Evolutionary conservation across 2,888 invertebrate species (phyloP).

Genomic region (Pheosia gnoma): DNA sequence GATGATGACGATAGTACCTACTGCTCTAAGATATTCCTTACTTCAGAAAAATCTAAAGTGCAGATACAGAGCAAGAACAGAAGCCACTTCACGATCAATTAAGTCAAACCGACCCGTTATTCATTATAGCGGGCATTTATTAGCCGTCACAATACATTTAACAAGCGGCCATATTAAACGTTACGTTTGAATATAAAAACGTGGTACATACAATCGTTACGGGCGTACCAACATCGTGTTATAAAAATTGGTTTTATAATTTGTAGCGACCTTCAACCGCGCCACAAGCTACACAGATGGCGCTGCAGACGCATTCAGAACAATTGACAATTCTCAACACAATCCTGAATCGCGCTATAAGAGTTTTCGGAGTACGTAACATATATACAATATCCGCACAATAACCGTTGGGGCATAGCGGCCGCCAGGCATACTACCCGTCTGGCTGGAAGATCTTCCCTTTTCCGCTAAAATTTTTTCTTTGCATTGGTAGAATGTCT

Average conservation of each 20-base stretch:
- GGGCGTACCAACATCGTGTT: slow-evolving; percentile 6
- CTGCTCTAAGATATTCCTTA: slow-evolving; percentile 17
- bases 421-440: too few relatives aligned
- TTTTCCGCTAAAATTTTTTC: too few relatives aligned
- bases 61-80: slow-evolving; percentile 34
- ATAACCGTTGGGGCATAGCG: too few relatives aligned
- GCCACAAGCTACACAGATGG: too few relatives aligned
- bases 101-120: slow-evolving; percentile 68
- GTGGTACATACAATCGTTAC: slow-evolving; percentile 21
- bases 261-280: too few relatives aligned
- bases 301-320: too few relatives aligned
- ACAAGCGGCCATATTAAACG: slow-evolving; percentile 61
- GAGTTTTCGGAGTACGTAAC: too few relatives aligned
- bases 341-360: too few relatives aligned
- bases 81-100: slow-evolving; percentile 70
- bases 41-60: slow-evolving; percentile 55
- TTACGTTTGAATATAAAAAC: slow-evolving; percentile 30
- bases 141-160: slow-evolving; percentile 79
- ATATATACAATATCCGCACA: too few relatives aligned
- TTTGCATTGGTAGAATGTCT: too few relatives aligned
- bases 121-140: slow-evolving; percentile 72
- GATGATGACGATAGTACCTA: not conserved
- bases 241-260: slow-evolving; percentile 8
- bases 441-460: too few relatives aligned
- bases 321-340: too few relatives aligned